Evolutionary conservation across 1,140 invertebrate genomes (phyloP).

Genomic region (Plectrocnemia conspersa): DNA sequence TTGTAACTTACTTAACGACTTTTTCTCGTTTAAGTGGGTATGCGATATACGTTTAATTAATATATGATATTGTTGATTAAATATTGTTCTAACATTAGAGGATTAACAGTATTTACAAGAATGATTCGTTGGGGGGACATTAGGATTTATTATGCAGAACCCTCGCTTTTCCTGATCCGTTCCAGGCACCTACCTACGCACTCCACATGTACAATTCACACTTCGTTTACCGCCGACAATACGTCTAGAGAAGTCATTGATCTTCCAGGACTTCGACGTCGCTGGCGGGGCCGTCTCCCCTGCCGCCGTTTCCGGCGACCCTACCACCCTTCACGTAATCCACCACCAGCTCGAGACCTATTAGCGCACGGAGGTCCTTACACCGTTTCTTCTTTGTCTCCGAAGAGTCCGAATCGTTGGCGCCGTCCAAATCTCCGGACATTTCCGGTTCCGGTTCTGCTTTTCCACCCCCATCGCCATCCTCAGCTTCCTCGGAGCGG

Average conservation of each 20-base stretch:
- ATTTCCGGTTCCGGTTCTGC: constrained; percentile 41
- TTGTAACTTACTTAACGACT: too few species aligned
- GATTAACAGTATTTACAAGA: too few species aligned
- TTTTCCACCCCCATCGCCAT: constrained; percentile 36
- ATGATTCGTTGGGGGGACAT: too few species aligned
- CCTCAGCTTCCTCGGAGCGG: constrained; percentile 29
- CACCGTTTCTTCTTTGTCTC: constrained; percentile 31
- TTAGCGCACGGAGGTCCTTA: constrained; percentile 29
- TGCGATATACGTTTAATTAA: too few species aligned
- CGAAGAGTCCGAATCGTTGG: constrained; percentile 32
- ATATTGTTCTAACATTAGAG: too few species aligned
- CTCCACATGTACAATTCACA: too few species aligned
- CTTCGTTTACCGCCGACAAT: background rate
- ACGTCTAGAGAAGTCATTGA: too few species aligned
- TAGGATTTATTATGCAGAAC: too few species aligned
- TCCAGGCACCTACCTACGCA: too few species aligned
- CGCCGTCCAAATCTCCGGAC: constrained; percentile 36
- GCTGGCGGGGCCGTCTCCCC: constrained; percentile 21
- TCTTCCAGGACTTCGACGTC: constrained; percentile 30
- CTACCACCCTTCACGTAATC: constrained; percentile 31
- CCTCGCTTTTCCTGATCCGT: too few species aligned
- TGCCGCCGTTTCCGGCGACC: background rate
- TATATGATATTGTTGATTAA: too few species aligned
- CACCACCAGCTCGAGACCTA: constrained; percentile 33
- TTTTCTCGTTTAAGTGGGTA: too few species aligned